These are phyloP conservation scores for Caligus rogercresseyi DNA, from an alignment of 1,140 invertebrate genomes.

Conservation along the genomic window DNA sequence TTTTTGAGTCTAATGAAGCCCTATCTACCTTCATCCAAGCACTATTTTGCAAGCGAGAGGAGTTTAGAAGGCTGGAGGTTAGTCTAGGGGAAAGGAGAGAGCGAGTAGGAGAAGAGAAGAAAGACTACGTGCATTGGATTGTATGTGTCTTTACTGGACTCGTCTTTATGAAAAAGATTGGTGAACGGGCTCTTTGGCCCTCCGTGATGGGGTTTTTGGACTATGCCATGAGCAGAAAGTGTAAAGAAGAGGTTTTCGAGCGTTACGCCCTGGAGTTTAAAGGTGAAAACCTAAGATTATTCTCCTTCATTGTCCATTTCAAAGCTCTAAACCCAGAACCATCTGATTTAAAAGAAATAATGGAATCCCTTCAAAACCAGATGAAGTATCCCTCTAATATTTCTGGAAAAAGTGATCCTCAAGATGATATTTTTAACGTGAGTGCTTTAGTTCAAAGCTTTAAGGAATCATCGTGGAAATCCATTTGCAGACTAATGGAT, in stretches of 20 bases:
- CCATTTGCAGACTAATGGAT: neutral
- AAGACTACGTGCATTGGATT: neutral
- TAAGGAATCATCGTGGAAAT: neutral
- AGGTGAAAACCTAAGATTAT: neutral
- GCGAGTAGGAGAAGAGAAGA: neutral
- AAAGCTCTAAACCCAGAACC: no score
- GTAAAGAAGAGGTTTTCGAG: neutral
- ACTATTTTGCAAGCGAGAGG: neutral
- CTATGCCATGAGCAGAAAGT: neutral
- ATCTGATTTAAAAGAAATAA: no score
- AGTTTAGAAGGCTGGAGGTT: neutral
- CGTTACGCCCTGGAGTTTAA: neutral
- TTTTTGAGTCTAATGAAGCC: neutral
- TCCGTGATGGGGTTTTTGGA: neutral
- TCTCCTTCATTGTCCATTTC: neutral
- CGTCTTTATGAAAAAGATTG: neutral
- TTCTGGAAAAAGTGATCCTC: no score
- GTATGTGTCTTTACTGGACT: neutral
- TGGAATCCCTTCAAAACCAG: no score
- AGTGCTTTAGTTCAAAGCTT: no score
- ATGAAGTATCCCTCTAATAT: no score
- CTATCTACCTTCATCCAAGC: neutral
- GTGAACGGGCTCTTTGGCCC: neutral
- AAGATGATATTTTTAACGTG: no score
- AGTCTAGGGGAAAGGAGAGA: neutral